Conservation (phyloP, 2,797 vertebrate species). For the Helicolenus hilgendorfi region DNA sequence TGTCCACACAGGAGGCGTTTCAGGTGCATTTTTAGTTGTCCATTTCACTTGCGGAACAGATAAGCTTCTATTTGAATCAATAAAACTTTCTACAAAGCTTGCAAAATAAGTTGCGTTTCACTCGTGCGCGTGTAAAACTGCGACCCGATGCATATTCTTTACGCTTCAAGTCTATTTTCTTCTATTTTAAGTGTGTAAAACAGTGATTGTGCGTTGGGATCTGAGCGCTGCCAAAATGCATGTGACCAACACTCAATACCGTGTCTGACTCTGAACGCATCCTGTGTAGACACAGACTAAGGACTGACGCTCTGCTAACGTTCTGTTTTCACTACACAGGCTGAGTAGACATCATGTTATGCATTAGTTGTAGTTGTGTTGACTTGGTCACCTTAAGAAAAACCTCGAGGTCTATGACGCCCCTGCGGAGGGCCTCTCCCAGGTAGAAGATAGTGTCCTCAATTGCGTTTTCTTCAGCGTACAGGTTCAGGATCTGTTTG, state of each 20-base stretch:
- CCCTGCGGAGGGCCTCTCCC: conserved; percentile 96
- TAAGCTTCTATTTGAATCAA: not conserved
- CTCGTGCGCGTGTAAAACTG: fast-evolving
- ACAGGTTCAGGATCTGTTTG: conserved; percentile 99
- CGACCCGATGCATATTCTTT: not conserved
- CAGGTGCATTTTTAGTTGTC: not conserved
- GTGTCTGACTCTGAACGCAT: not conserved
- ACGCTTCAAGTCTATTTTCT: not conserved
- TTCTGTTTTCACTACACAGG: not conserved
- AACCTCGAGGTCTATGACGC: conserved; percentile 98
- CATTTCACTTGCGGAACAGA: not conserved
- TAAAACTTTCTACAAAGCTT: fast-evolving
- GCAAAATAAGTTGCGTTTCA: not conserved
- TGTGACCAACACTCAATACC: not conserved
- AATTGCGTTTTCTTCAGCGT: conserved; percentile 99
- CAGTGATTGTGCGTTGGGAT: not conserved
- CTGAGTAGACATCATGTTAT: not conserved
- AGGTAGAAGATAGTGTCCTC: conserved; percentile 99
- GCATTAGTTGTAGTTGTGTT: not conserved
- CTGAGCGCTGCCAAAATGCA: not conserved
- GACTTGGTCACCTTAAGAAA: conserved; percentile 95
- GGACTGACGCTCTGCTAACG: not conserved
- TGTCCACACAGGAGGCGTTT: not conserved
- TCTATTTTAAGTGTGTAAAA: not conserved
- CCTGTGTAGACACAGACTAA: not conserved